Evolutionary conservation across 1,140 invertebrate genomes (phyloP).

Genomic region (Drosophila yakuba): DNA sequence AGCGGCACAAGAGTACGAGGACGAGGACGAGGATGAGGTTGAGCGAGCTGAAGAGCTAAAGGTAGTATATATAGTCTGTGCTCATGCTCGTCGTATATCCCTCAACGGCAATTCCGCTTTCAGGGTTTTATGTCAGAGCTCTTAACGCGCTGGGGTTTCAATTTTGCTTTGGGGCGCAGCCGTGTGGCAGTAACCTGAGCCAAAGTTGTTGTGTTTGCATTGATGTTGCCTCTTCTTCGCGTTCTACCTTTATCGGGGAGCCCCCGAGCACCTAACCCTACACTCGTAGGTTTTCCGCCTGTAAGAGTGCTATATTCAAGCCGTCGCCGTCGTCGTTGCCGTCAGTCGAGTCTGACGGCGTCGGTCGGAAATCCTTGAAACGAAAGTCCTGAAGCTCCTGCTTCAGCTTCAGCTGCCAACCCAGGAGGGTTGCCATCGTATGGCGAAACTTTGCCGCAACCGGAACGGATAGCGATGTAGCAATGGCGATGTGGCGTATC

Average conservation of each 20-base stretch:
- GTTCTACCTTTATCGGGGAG: conserved; percentile 24
- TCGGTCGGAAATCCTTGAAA: conserved; percentile 81
- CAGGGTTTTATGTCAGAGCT: conserved; percentile 66
- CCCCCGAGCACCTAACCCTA: conserved; percentile 53
- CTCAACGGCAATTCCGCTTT: conserved; percentile 50
- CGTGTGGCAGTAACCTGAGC: conserved; percentile 73
- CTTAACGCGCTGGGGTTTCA: conserved; percentile 63
- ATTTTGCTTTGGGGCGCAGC: conserved; percentile 51
- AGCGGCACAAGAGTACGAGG: conserved; percentile 1
- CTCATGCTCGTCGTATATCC: conserved; percentile 49
- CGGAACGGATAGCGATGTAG: conserved; percentile 38
- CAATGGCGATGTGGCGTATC: conserved; percentile 54
- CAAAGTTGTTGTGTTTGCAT: conserved; percentile 53
- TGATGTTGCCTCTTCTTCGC: conserved; percentile 67
- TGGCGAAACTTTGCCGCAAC: conserved; percentile 70
- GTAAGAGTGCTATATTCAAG: conserved; percentile 50
- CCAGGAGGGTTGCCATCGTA: conserved; percentile 62
- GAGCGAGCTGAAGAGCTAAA: conserved; percentile 10
- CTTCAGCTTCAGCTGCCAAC: conserved; percentile 20
- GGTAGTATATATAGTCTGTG: conserved; percentile 25
- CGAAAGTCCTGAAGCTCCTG: conserved; percentile 58
- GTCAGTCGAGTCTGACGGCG: conserved; percentile 62
- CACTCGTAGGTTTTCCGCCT: conserved; percentile 73
- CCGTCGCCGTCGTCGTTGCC: conserved; percentile 40
- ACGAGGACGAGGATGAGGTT: background rate